Evolutionary conservation across 2,888 invertebrate species (phyloP), one percentile per base, ranked within the genome.

Genomic region (Crematogaster levior): DNA sequence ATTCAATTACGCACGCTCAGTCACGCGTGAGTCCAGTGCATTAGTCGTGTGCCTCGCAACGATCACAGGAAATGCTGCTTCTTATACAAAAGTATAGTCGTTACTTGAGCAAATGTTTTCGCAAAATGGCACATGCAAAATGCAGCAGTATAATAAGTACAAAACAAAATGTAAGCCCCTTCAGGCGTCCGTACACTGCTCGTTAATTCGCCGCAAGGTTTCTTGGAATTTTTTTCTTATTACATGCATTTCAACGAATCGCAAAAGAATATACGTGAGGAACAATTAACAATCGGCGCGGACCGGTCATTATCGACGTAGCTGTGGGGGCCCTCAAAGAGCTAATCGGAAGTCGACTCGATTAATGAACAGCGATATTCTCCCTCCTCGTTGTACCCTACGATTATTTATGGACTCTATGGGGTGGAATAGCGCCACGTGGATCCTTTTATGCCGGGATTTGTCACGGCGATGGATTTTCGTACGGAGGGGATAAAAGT

Each of bases 1-100:
- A 92, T 92, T 92, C 92, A 92, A 92, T 92, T 92, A 92, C 90
- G 88, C 77, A 84, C 84, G 86, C 89, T 90, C 85, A 87, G 89
- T 86, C 84, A 87, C 84, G 90, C 89, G 84, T 84, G 82, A 66
- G 65, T 84, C 60, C 86, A 58, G 4, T 43, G 66, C 51, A 58
- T 34, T 61, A 46, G 51, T 68, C 65, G 68, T 56, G 63, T 80
- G 21, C 27, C 21, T 65, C 34, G 66, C 40, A 37, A 48, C 70
- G 18, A 40, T 40, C 56, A 24, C 9, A 30, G 21, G 24, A 43
- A 70, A 79, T 70, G 73, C 53, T 53, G 51, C 5, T 18, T 56
- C 34, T 34, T 34, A 12, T 7, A 40, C 34, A 34, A 21, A 48
- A 21, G 4, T 48, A n/a, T 6, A 27, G 18, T 73, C 7, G 21